These are phyloP conservation scores for Drosophila nr. fundita DNA, from an alignment of 2,888 invertebrate genomes.

Conservation along the genomic window DNA sequence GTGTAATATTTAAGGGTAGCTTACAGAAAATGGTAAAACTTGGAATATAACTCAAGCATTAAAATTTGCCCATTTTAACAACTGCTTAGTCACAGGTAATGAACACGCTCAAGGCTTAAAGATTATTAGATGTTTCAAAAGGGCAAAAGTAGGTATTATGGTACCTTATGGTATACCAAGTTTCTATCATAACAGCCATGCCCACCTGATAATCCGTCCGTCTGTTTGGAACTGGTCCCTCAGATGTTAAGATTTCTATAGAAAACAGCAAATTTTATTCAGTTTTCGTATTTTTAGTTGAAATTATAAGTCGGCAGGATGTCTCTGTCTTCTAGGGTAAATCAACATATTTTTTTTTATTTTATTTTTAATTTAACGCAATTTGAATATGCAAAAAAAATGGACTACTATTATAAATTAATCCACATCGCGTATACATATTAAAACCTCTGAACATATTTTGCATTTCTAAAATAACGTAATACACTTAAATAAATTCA, in stretches of 20 bases:
- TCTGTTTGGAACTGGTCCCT: neutral
- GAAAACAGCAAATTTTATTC: accelerated
- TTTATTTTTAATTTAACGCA: neutral
- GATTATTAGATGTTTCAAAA: too few species aligned
- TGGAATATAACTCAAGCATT: neutral
- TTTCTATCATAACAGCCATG: neutral
- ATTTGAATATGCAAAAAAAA: neutral
- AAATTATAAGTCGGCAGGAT: neutral
- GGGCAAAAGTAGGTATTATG: too few species aligned
- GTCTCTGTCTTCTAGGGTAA: neutral
- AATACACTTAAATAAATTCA: neutral
- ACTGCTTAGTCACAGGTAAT: neutral
- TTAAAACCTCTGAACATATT: neutral
- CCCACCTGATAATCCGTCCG: neutral
- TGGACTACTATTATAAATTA: neutral
- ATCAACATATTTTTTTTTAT: neutral
- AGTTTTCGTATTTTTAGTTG: neutral
- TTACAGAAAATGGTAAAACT: neutral
- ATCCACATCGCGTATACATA: neutral
- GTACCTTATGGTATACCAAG: too few species aligned
- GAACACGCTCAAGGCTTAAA: neutral
- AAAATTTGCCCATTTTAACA: neutral
- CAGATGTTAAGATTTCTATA: neutral
- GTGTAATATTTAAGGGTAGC: too few species aligned
- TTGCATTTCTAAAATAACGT: neutral